Percentiles rank a stretch among this genome's conserved stretches.
Conservation (phyloP, 2,888 invertebrate species). For the Leptinotarsa juncta region DNA sequence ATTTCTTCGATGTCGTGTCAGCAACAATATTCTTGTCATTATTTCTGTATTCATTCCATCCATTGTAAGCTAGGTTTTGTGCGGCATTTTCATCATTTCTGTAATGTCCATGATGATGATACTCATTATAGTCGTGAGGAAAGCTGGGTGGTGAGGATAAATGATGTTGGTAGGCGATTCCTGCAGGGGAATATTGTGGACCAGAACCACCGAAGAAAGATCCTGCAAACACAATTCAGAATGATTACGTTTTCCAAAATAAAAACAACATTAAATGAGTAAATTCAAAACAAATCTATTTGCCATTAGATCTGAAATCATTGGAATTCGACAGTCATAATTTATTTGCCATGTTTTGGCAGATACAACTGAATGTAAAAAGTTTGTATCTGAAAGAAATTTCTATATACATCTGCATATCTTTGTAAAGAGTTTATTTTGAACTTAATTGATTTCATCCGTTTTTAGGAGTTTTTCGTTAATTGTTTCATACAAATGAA, state of each 20-base stretch:
- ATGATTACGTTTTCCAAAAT: neutral
- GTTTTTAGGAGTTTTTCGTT: too few relatives aligned
- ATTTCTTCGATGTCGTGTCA: constrained; percentile 59
- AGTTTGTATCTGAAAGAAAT: too few relatives aligned
- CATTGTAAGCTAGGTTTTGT: constrained; percentile 81
- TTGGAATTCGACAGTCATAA: too few relatives aligned
- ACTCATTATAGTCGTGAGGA: constrained; percentile 59
- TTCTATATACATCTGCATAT: too few relatives aligned
- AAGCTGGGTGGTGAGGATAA: constrained; percentile 65
- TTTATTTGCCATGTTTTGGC: too few relatives aligned
- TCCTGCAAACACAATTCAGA: constrained; percentile 31
- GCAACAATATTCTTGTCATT: constrained; percentile 66
- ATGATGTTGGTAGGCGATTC: constrained; percentile 74
- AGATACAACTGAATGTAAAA: too few relatives aligned
- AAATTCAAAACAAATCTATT: too few relatives aligned
- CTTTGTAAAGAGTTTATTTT: too few relatives aligned
- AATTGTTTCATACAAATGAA: too few relatives aligned
- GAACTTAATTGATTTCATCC: too few relatives aligned
- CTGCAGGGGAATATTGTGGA: constrained; percentile 80
- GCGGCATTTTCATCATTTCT: constrained; percentile 70
- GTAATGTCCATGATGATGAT: constrained; percentile 67
- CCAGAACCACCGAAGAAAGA: constrained; percentile 58
- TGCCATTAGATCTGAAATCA: too few relatives aligned
- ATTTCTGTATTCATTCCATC: constrained; percentile 74
- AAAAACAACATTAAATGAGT: too few relatives aligned